Percentiles rank a stretch among this genome's conserved stretches.
Evolutionary conservation across 2,797 vertebrate genomes (phyloP).

Genomic region (Darevskia mixta): DNA sequence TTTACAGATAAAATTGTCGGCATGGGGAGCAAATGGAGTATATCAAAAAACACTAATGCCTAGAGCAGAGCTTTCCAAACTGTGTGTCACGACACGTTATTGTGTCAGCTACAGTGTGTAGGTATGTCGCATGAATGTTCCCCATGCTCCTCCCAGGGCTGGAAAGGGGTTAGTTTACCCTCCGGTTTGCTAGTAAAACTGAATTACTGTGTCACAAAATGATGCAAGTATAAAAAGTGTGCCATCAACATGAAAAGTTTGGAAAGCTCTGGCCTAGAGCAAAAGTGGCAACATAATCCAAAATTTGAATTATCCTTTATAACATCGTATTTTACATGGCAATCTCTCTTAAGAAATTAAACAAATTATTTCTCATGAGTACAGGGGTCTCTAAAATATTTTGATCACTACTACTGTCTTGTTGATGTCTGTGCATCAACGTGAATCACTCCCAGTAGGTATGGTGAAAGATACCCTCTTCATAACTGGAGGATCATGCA

Average conservation of each 20-base stretch:
- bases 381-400: constrained; percentile 51
- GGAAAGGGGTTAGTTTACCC: too few relatives aligned
- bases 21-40: background rate
- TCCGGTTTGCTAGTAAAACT: too few relatives aligned
- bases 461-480: background rate
- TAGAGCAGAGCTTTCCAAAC: too few relatives aligned
- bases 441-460: background rate
- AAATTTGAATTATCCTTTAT: constrained; percentile 14
- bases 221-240: too few relatives aligned
- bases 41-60: background rate
- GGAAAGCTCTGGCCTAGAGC: background rate
- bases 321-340: constrained; percentile 44
- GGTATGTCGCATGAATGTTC: too few relatives aligned
- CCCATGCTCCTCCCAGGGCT: too few relatives aligned
- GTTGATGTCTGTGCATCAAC: background rate
- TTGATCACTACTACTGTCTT: constrained; percentile 41
- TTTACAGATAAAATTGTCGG: background rate
- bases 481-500: background rate
- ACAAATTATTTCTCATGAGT: constrained; percentile 38
- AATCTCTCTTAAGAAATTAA: constrained; percentile 50
- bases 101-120: too few relatives aligned
- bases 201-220: too few relatives aligned
- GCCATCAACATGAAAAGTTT: too few relatives aligned
- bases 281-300: background rate
- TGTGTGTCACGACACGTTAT: too few relatives aligned